phyloP scores from a whole-genome alignment of 2,113 vertebrate species.

The Alethe castanea region DNA sequence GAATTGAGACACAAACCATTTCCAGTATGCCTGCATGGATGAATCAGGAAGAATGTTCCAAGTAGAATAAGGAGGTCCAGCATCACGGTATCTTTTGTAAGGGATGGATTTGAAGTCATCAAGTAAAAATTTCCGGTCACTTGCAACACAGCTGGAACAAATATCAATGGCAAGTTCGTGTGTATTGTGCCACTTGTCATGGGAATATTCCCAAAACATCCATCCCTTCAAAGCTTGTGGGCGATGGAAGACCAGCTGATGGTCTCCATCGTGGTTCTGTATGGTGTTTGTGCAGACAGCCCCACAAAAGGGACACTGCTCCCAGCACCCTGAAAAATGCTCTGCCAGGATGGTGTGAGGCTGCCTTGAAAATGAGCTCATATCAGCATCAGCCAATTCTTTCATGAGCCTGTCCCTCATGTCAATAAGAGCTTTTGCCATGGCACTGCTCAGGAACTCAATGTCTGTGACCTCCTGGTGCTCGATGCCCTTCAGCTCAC shows the following conservation, averaged over 20 bases:
- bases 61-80: background rate
- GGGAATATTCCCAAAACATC: too few species aligned
- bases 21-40: conserved; percentile 72
- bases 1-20: conserved; percentile 78
- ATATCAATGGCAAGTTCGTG: background rate
- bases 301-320: background rate
- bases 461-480: conserved; percentile 51
- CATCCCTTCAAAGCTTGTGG: too few species aligned
- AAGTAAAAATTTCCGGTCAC: too few species aligned
- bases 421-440: too few species aligned
- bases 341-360: conserved; percentile 16
- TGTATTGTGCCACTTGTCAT: too few species aligned
- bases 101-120: background rate
- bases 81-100: conserved; percentile 45
- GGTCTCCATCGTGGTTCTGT: background rate
- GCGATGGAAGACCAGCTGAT: background rate
- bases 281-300: conserved; percentile 71
- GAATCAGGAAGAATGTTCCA: conserved; percentile 71
- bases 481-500: conserved; percentile 38
- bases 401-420: too few species aligned
- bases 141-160: background rate
- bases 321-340: conserved; percentile 45
- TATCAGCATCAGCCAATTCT: too few species aligned
- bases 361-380: too few species aligned
- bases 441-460: conserved; percentile 2